phyloP scores from a whole-genome alignment of 2,888 invertebrate species.

The Pristionchus exspectatus region DNA sequence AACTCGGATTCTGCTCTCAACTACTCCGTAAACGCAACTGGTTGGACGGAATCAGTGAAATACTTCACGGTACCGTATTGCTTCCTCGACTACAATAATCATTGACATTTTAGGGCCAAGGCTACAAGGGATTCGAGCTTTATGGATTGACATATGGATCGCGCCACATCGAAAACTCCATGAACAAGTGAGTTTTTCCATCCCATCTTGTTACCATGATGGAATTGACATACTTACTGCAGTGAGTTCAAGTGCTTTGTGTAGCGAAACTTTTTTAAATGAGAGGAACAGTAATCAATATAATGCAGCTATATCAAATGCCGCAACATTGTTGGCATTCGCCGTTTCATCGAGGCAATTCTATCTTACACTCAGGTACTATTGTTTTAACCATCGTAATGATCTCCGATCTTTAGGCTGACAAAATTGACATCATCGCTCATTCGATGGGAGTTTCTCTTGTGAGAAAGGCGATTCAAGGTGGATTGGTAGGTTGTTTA shows the following conservation, averaged over 20 bases:
- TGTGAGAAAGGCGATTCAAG: conserved; percentile 64
- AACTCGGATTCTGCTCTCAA: conserved; percentile 75
- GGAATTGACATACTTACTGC: too few relatives aligned
- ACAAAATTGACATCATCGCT: conserved; percentile 64
- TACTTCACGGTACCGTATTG: conserved; percentile 49
- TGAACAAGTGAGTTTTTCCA: conserved; percentile 57
- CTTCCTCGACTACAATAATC: too few relatives aligned
- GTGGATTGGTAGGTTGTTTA: conserved; percentile 60
- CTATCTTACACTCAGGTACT: conserved; percentile 65
- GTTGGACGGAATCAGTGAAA: conserved; percentile 67
- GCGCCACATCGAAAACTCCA: conserved; percentile 64
- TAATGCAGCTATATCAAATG: conserved; percentile 49
- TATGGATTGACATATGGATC: conserved; percentile 76
- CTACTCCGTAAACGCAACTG: conserved; percentile 60
- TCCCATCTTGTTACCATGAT: background rate
- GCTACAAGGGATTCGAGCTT: conserved; percentile 68
- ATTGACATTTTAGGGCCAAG: conserved; percentile 56
- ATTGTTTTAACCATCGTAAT: background rate
- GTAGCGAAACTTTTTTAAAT: too few relatives aligned
- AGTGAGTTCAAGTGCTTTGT: too few relatives aligned
- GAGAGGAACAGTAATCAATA: background rate
- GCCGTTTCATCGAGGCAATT: conserved; percentile 65
- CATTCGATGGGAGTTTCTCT: conserved; percentile 73
- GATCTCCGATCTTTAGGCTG: conserved; percentile 30
- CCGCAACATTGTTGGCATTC: conserved; percentile 55